These are phyloP conservation scores for Gracilinanus agilis DNA, from an alignment of 2,113 vertebrate genomes.

Conservation along the genomic window DNA sequence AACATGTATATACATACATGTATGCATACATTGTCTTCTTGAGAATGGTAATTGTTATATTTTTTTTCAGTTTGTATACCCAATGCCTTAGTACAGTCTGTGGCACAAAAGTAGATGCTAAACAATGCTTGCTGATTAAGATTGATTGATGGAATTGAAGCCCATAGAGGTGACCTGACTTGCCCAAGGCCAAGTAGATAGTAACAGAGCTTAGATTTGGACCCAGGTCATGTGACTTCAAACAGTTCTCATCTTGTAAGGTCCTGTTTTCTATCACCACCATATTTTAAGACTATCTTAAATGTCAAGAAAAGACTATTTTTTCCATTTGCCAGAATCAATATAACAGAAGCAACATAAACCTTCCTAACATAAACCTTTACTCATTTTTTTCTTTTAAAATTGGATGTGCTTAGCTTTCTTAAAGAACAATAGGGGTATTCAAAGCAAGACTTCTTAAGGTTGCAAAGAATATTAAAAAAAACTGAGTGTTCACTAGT, in stretches of 20 bases:
- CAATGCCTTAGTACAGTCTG: background rate
- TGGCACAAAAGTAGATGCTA: too few relatives aligned
- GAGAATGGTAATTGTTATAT: too few relatives aligned
- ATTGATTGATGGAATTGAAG: background rate
- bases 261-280: background rate
- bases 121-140: background rate
- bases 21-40: too few relatives aligned
- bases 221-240: background rate
- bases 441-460: background rate
- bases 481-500: background rate
- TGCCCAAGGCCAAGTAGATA: background rate
- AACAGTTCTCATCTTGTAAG: background rate
- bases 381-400: background rate
- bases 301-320: fast-evolving
- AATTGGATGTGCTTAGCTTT: background rate
- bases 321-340: background rate
- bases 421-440: background rate
- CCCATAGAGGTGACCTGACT: background rate
- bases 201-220: background rate
- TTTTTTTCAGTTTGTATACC: background rate
- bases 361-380: background rate
- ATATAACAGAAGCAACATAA: background rate
- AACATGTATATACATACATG: too few relatives aligned
- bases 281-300: background rate
- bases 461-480: background rate